Evolutionary conservation across 2,888 invertebrate species (phyloP), one percentile per base, ranked within the genome.

Genomic region (Pyrochroa serraticornis): DNA sequence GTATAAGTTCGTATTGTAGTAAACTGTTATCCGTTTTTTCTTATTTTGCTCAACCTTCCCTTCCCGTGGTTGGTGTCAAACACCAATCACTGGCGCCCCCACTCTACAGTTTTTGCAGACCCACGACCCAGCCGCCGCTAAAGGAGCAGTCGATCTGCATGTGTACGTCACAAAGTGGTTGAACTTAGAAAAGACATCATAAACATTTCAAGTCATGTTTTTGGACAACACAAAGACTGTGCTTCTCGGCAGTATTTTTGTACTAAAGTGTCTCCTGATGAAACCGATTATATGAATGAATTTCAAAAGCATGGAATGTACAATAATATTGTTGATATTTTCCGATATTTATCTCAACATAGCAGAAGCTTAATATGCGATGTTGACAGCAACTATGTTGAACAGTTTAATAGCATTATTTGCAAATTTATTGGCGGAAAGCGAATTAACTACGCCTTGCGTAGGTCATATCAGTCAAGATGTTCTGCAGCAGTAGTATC

Each of bases 381-480:
- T 22, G 8, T 44, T n/a, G 31, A 44, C 31, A 44, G 9, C 8
- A 44, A 44, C 12, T 9, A 8, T n/a, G 44, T 44, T 9, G 44
- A 44, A 12, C 44, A 44, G 22, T 44, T 44, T 31, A 44, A 44
- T 12, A 13, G 13, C 10, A 31, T 44, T 9, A 44, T 44, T 14
- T 14, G 31, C 31, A 44, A 44, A 22, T n/a, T 14, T 14, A 44
- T 44, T 12, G 44, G 44, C 8, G 44, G 44, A 2, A 44, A 44
- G 22, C 10, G 44, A 32, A 44, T 44, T 5, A 44, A 44, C 9
- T 44, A 44, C 22, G 9, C 13, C 30, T 12, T 10, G 5, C n/a
- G 14, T 31, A 44, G 44, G 22, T 44, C 44, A 8, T 51, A 45
- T 22, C 43, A 51, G n/a, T 13, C 33, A 34, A 51, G 51, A 35